phyloP scores from a whole-genome alignment of 2,888 invertebrate genomes.

The Hypomecis punctinalis region DNA sequence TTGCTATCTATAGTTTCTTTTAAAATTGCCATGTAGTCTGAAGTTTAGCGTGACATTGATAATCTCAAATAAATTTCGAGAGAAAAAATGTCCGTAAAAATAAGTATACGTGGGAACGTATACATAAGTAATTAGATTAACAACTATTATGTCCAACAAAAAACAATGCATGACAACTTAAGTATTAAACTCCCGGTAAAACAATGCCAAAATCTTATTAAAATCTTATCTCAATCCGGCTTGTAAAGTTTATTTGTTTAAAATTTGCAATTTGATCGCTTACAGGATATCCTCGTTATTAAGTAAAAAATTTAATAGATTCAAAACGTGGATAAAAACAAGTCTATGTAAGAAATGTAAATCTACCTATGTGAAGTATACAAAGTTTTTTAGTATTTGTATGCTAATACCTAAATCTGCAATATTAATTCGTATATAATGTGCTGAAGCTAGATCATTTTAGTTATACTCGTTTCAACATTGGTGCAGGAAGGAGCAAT shows the following conservation, averaged over 20 bases:
- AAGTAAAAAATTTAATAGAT: neutral
- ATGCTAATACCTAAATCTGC: slow-evolving; percentile 9
- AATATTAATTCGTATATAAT: slow-evolving; percentile 24
- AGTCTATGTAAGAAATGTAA: neutral
- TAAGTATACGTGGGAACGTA: no score
- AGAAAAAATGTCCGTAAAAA: no score
- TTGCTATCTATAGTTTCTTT: no score
- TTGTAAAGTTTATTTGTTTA: neutral
- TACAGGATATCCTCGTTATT: neutral
- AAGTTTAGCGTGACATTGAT: no score
- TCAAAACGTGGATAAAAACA: slow-evolving; percentile 1
- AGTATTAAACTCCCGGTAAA: no score
- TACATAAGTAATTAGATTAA: no score
- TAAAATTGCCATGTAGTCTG: no score
- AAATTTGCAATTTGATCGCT: neutral
- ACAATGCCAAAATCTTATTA: no score
- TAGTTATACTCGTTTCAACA: slow-evolving; percentile 5
- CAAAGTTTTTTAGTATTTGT: slow-evolving; percentile 9
- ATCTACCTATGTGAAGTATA: neutral
- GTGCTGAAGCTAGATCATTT: slow-evolving; percentile 7
- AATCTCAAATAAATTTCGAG: no score
- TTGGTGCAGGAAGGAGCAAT: slow-evolving; percentile 15
- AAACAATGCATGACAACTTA: no score
- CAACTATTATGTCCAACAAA: no score
- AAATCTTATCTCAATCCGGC: no score